phyloP scores from a whole-genome alignment of 37 sponge, comb jelly and placozoan species.

The Cliona cf. orientalis region DNA sequence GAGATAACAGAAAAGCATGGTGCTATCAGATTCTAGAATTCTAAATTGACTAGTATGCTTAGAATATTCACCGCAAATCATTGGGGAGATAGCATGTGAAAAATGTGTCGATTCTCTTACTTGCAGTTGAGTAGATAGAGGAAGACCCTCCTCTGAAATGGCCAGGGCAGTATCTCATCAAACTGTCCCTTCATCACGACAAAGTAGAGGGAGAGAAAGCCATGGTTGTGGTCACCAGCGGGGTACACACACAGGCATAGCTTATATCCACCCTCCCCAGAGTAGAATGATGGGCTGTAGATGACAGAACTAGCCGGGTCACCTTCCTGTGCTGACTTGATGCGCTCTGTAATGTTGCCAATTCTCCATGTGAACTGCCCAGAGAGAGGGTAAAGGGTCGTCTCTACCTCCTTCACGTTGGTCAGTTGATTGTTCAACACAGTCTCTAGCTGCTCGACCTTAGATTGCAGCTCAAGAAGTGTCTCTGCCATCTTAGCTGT shows the following conservation, averaged over 20 bases:
- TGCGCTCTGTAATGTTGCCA: conserved; percentile 51
- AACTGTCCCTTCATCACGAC: conserved; percentile 72
- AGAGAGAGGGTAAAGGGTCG: conserved; percentile 37
- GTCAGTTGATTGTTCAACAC: conserved; percentile 10
- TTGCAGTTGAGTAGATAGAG: conserved; percentile 59
- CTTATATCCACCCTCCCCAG: conserved; percentile 76
- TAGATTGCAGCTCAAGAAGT: conserved; percentile 43
- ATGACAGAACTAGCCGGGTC: conserved; percentile 25
- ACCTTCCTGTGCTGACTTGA: conserved; percentile 24
- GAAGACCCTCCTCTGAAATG: conserved; percentile 61
- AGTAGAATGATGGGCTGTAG: conserved; percentile 74
- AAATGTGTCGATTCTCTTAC: not conserved
- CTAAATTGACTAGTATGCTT: too few species aligned
- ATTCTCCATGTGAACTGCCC: conserved; percentile 78
- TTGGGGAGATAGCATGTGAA: not conserved
- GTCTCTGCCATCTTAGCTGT: conserved; percentile 8
- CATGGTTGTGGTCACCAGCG: conserved; percentile 68
- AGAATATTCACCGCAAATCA: not conserved
- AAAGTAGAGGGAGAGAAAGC: conserved; percentile 70
- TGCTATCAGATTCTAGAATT: not conserved
- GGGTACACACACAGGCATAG: conserved; percentile 74
- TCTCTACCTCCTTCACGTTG: not conserved
- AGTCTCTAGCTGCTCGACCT: conserved; percentile 42
- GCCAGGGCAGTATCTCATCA: conserved; percentile 83
- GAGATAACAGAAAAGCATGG: not conserved